These are phyloP conservation scores for Stegastes partitus DNA, from an alignment of 2,113 vertebrate genomes.

Conservation along the genomic window DNA sequence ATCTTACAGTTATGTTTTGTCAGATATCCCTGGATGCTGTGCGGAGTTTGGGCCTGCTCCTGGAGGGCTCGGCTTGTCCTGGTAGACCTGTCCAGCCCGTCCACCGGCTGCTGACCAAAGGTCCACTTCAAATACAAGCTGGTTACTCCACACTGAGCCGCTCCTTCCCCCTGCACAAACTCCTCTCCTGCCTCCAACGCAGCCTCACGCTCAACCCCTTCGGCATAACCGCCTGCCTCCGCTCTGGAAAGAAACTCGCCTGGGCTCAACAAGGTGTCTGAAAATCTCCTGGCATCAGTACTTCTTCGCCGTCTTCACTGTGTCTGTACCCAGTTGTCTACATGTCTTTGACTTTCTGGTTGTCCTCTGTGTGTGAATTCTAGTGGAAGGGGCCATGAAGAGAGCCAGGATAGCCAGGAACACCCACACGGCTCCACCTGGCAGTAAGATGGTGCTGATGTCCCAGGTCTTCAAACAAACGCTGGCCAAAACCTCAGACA, in stretches of 20 bases:
- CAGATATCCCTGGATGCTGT: conserved; percentile 87
- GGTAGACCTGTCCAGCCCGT: conserved; percentile 83
- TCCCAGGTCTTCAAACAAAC: conserved; percentile 96
- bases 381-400: conserved; percentile 93
- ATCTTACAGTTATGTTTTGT: neutral
- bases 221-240: conserved; percentile 90
- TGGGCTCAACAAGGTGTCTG: conserved; percentile 94
- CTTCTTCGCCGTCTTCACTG: neutral
- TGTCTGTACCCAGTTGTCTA: conserved; percentile 37
- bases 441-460: conserved; percentile 92
- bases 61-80: conserved; percentile 88
- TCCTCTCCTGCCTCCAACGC: conserved; percentile 89
- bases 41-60: conserved; percentile 88
- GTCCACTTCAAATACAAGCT: conserved; percentile 82
- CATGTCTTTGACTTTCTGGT: neutral
- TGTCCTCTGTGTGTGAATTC: conserved; percentile 51
- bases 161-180: conserved; percentile 87
- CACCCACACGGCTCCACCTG: conserved; percentile 85
- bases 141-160: conserved; percentile 86
- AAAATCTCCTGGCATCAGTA: neutral
- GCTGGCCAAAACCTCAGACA: conserved; percentile 94
- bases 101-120: conserved; percentile 89
- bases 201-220: conserved; percentile 89
- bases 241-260: conserved; percentile 91
- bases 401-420: conserved; percentile 92